These are phyloP conservation scores for Anthopleura xanthogrammica DNA, from an alignment of 92 coral and sea anemone species.

Conservation along the genomic window DNA sequence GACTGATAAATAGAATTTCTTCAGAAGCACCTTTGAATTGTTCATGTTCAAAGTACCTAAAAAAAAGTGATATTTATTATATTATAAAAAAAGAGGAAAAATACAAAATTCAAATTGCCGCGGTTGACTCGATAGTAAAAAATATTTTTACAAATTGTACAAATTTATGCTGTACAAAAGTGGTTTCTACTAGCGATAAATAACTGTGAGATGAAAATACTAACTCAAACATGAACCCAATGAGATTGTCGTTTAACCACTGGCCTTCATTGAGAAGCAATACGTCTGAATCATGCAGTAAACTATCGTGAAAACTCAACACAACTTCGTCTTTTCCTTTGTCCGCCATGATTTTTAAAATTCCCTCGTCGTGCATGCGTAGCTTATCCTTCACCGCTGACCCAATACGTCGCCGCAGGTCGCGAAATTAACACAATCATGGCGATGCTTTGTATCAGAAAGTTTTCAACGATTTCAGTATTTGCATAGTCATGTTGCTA, in stretches of 20 bases:
- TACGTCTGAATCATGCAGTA: constrained; percentile 80
- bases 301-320: constrained; percentile 89
- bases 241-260: constrained; percentile 89
- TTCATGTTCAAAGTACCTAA: constrained; percentile 81
- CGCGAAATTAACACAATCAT: constrained; percentile 23
- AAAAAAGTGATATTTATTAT: neutral
- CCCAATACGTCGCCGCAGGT: constrained; percentile 20
- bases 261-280: constrained; percentile 77
- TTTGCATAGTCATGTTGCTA: constrained; percentile 12
- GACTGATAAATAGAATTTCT: constrained; percentile 79
- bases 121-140: neutral
- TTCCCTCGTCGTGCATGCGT: constrained; percentile 65
- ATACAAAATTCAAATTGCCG: neutral
- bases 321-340: constrained; percentile 52
- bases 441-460: constrained; percentile 28
- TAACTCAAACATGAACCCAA: constrained; percentile 95
- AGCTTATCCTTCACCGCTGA: constrained; percentile 40
- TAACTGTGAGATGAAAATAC: constrained; percentile 16
- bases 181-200: neutral
- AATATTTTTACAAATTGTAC: neutral
- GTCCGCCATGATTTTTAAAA: constrained; percentile 73
- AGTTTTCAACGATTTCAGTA: constrained; percentile 15
- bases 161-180: neutral
- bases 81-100: neutral
- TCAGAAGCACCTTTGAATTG: constrained; percentile 58